phyloP scores from a whole-genome alignment of 1,140 invertebrate species.

The Drosophila quadrilineata region DNA sequence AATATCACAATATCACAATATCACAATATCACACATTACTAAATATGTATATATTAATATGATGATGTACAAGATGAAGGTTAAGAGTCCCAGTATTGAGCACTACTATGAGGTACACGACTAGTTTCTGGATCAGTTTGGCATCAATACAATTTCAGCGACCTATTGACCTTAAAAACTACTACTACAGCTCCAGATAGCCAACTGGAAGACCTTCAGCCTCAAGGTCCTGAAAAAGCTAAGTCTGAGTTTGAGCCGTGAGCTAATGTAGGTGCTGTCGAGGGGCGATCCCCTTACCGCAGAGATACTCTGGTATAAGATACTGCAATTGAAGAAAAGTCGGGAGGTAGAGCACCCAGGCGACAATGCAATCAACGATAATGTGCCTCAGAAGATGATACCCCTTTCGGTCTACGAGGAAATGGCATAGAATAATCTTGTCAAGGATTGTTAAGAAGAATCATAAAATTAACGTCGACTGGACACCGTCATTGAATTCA shows the following conservation, averaged over 20 bases:
- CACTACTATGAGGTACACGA: constrained; percentile 80
- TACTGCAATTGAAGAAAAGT: constrained; percentile 76
- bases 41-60: no score
- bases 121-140: constrained; percentile 87
- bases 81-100: constrained; percentile 37
- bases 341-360: constrained; percentile 61
- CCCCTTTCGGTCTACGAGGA: constrained; percentile 82
- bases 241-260: constrained; percentile 83
- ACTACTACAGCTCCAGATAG: constrained; percentile 86
- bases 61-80: constrained; percentile 47
- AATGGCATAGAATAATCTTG: constrained; percentile 81
- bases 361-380: constrained; percentile 64
- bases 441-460: constrained; percentile 57
- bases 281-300: constrained; percentile 85
- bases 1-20: no score
- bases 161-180: constrained; percentile 88
- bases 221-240: constrained; percentile 87
- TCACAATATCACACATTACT: no score
- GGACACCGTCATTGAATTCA: constrained; percentile 83
- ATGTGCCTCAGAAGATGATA: constrained; percentile 83
- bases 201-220: constrained; percentile 89
- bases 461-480: constrained; percentile 81
- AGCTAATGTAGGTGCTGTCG: constrained; percentile 84
- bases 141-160: constrained; percentile 82
- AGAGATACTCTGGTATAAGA: constrained; percentile 84